Base-by-base conservation (phyloP, 2,888 invertebrate species). In the Tetragonisca angustula region DNA sequence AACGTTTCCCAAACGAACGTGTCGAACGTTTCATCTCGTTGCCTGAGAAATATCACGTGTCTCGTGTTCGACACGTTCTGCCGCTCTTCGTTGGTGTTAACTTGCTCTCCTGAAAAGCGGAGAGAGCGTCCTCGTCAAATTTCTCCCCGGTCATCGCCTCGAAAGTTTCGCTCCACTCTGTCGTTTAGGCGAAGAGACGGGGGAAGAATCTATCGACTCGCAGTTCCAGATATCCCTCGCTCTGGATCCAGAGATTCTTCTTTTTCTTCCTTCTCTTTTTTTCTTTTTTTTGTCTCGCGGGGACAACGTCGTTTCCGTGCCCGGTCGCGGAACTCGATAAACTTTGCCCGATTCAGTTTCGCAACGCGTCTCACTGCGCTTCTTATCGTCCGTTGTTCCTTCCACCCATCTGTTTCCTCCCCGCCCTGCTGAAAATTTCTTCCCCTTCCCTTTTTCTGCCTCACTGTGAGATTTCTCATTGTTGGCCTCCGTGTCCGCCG, bases 341-440 rank as follows among this genome's bases (percentile, higher is more conserved):
- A 87, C 67, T 82, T 64, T 69, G 50, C 56, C 62, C 65, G 77
- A 87, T 81, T 84, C 65, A 52, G 62, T 76, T 74, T 59, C 76
- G 21, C 72, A 59, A 61, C 81, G 27, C 50, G 65, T 19, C 27
- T 61, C 70, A 19, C 54, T n/a, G 21, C 21, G 36, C 72, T 71
- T 64, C 75, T 87, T 81, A 87, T 86, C 68, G 78, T 32, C 13
- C 27, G 59, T 54, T 24, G 61, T 27, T 73, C 59, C 68, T 73
- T 21, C 21, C 52, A 36, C 24, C 59, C 79, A 52, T n/a, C 67
- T 79, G 67, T 72, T 79, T 52, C 32, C 71, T 24, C 52, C 24
- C 17, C 9, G 36, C 36, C n/a, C 43, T 1, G 13, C 43, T 1
- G 24, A 52, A n/a, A 71, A 80, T 79, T 59, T 43, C 2, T 43